Base-by-base conservation (phyloP, 1,140 invertebrate genomes). In the Penaeus japonicus region DNA sequence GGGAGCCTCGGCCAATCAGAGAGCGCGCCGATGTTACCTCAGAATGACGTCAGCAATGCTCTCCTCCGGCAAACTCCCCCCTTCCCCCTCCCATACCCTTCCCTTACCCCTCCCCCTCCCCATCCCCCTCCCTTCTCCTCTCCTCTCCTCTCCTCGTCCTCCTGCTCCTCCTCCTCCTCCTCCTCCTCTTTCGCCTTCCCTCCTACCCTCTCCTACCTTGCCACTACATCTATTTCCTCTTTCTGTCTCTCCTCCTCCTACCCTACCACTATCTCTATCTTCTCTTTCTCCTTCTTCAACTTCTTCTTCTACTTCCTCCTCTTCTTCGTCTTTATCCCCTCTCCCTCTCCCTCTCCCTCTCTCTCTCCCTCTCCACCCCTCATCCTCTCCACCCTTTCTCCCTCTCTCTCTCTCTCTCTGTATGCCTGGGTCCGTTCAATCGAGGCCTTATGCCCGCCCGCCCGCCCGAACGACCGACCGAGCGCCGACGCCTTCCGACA, bases 41-140 rank as follows among this genome's bases (percentile, higher is more conserved):
- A 39, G 80, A 83, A 83, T 85, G 84, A 85, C 84, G 84, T 85
- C 84, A 85, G 73, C 53, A 65, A 32, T 62, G 78, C 39, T 47
- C 39, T 47, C 39, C 39, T 77, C 84, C 75, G 32, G 53, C 39
- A 54, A 39, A 70, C 57, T 22, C 27, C 30, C 62, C 47, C 54
- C 22, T 15, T 24, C 39, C 17, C 77, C 39, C 77, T 53, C 22
- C 39, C 39, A 35, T n/a, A 0, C 77, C 22, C 54, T 24, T 24
- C 39, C n/a, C 54, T n/a, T 22, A 35, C 27, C 73, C n/a, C 62
- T 24, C 62, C n/a, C 62, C n/a, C 62, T 24, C 62, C n/a, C 62
- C n/a, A 22, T 24, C 62, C n/a, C 62, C 17, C 57, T 18, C 57
- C 4, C 18, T 7, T 30, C 4, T 18, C 27, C 27, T 15, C 10